Percentiles rank a stretch among this genome's conserved stretches.
Conservation (phyloP, 2,888 invertebrate species). For the Nezara viridula region DNA sequence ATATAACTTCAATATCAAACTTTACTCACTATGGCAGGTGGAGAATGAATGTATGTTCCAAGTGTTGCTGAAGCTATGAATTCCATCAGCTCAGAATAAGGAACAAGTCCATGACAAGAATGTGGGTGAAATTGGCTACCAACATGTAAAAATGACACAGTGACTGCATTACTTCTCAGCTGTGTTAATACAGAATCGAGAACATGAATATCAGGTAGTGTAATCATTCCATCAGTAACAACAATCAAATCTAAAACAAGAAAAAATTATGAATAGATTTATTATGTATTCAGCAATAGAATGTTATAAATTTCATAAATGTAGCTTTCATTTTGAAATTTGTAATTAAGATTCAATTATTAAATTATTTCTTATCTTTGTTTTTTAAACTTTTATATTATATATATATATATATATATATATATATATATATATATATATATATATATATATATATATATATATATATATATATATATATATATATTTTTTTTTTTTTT, state of each 20-base stretch:
- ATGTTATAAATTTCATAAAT: no score
- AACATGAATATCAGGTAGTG: constrained; percentile 79
- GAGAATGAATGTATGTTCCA: constrained; percentile 77
- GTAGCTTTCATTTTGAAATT: no score
- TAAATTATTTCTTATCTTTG: no score
- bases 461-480: no score
- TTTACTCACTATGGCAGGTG: constrained; percentile 71
- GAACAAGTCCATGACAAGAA: constrained; percentile 78
- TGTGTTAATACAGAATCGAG: constrained; percentile 81
- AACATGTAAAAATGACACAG: constrained; percentile 82
- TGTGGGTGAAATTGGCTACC: constrained; percentile 78
- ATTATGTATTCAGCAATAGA: no score
- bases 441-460: no score
- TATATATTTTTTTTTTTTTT: no score
- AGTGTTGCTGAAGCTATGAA: constrained; percentile 83
- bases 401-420: no score
- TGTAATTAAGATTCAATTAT: no score
- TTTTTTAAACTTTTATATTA: no score
- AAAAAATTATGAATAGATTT: constrained; percentile 55
- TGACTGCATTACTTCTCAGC: constrained; percentile 79
- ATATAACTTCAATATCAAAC: neutral
- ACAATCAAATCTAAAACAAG: constrained; percentile 77
- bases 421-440: no score
- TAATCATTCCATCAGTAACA: constrained; percentile 82
- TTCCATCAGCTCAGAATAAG: constrained; percentile 81